These are phyloP conservation scores for Melieria crassipennis DNA, from an alignment of 2,888 invertebrate species.

Conservation along the genomic window DNA sequence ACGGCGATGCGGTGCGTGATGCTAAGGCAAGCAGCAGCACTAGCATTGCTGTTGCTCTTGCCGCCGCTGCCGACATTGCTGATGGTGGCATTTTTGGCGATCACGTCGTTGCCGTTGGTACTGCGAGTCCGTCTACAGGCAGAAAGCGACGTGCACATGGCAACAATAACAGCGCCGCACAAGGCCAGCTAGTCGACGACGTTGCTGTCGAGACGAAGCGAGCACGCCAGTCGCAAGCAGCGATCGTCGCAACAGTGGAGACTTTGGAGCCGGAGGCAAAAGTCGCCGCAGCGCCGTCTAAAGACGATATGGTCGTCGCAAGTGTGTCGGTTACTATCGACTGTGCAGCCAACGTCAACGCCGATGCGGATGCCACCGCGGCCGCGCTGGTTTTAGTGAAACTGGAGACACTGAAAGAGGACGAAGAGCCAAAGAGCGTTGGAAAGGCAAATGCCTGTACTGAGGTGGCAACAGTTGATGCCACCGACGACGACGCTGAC, in stretches of 20 bases:
- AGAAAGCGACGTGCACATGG: conserved; percentile 19
- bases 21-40: neutral
- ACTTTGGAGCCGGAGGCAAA: neutral
- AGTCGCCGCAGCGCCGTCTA: neutral
- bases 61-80: neutral
- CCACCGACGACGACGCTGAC: conserved; percentile 6
- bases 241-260: conserved; percentile 18
- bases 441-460: conserved; percentile 13
- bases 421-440: conserved; percentile 16
- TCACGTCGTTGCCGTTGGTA: neutral
- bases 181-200: conserved; percentile 34
- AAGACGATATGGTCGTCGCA: neutral
- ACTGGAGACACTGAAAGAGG: conserved; percentile 28
- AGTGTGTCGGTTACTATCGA: neutral
- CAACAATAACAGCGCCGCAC: conserved; percentile 17
- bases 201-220: conserved; percentile 23
- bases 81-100: neutral
- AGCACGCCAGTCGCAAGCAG: conserved; percentile 31
- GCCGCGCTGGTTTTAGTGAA: conserved; percentile 33
- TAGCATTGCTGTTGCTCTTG: neutral
- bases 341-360: too few species aligned
- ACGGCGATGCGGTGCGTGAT: neutral
- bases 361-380: conserved; percentile 18
- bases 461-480: conserved; percentile 46
- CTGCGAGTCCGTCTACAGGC: neutral